phyloP scores from a whole-genome alignment of 2,113 vertebrate species.

The Turdus rufiventris region DNA sequence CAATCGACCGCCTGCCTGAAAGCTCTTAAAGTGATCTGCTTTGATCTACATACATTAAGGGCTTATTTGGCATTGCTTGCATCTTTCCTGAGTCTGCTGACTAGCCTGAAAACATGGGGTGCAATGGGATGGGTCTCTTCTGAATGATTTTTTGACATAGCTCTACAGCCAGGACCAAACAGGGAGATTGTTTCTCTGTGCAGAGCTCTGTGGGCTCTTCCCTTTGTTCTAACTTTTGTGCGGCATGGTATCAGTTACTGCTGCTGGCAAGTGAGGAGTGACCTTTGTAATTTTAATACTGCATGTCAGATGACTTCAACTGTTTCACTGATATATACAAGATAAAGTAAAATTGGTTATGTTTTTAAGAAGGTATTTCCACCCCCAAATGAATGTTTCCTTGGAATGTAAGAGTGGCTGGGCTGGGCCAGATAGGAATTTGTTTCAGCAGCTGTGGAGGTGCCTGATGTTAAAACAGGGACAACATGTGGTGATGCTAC shows the following conservation, averaged over 20 bases:
- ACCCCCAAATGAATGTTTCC: background rate
- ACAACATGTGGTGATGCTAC: background rate
- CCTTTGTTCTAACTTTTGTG: accelerated
- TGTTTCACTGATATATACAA: background rate
- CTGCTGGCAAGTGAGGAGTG: background rate
- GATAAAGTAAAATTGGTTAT: background rate
- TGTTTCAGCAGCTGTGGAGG: background rate
- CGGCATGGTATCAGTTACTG: background rate
- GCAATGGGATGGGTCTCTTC: background rate
- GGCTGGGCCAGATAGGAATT: background rate
- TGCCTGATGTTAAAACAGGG: background rate
- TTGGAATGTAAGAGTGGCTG: background rate
- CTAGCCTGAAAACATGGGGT: background rate
- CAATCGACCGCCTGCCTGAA: background rate
- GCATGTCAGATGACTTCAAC: background rate
- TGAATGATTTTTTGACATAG: background rate
- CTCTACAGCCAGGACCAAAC: background rate
- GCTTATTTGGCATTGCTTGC: background rate
- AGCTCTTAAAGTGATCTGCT: background rate
- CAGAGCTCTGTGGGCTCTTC: background rate
- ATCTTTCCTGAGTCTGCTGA: background rate
- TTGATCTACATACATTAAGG: background rate
- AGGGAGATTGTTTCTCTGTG: background rate
- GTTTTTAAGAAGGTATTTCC: background rate
- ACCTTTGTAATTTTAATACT: background rate